Base-by-base conservation (phyloP, 2,797 vertebrate genomes). In the Danionella dracula region DNA sequence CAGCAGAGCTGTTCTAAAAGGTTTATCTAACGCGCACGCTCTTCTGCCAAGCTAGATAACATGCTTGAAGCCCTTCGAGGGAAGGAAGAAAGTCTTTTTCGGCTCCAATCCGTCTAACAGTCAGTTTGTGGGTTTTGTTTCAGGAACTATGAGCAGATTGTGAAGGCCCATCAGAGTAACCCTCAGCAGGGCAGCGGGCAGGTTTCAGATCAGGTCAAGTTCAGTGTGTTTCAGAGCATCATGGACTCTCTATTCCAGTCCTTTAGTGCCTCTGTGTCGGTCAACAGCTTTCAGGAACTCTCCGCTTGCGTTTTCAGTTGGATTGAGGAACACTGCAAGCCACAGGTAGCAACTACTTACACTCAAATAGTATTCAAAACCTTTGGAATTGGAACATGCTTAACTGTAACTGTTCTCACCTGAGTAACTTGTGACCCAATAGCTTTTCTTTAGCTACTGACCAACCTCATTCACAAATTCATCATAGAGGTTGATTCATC, bases 161-260 rank as follows among this genome's bases (percentile, higher is more conserved):
- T 99, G 75, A 95, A 95, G 83, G 95, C 94, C 19, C 94, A 99
- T 80, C 94, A 96, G 84, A 93, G 93, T 86, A 94, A 97, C 82
- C 95, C 94, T 0, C 92, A 91, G 0, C 93, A 96, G 75, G 93
- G 93, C 13, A 93, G 92, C 54, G 91, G 94, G 59, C 94, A 96
- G 82, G 90, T 99, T 34, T 94, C 96, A 0, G 97, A 99, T 15
- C 93, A 97, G 83, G 80, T 99, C 75, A 98, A 99, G 85, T 99
- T 99, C 86, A 93, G 86, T 11, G 88, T 99, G 76, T 99, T 99
- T 84, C 95, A 98, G 84, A 94, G 87, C 84, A 93, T 99, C 83
- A 99, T 99, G 96, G 97, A 99, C 81, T 92, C 92, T n/a, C 84
- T 99, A 16, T 99, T 99, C 77, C 92, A 96, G 87, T 95, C 94